Conservation (phyloP, 2,888 invertebrate genomes). For the Mycalesis mineus region DNA sequence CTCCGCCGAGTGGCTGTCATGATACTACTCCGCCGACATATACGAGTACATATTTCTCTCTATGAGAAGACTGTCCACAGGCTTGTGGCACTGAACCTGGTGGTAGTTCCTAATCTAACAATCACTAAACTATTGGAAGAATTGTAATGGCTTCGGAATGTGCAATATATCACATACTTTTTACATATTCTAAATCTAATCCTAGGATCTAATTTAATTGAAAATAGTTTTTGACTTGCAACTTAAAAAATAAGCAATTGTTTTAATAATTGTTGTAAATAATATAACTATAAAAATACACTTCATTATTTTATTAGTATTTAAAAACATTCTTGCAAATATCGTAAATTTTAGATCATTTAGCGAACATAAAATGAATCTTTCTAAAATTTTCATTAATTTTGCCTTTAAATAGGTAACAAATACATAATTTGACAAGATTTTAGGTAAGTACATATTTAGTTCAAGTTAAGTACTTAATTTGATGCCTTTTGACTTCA, state of each 20-base stretch:
- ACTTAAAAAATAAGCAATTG: too few species aligned
- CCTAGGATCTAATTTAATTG: neutral
- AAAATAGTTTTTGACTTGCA: neutral
- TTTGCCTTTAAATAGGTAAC: too few species aligned
- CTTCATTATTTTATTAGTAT: too few species aligned
- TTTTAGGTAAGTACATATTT: neutral
- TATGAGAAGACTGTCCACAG: neutral
- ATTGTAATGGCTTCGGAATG: slow-evolving; percentile 4
- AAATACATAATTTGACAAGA: neutral
- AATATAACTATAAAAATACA: too few species aligned
- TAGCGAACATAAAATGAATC: too few species aligned
- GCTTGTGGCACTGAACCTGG: neutral
- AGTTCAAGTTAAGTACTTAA: neutral
- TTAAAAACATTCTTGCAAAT: too few species aligned
- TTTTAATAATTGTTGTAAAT: too few species aligned
- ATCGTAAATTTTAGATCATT: too few species aligned
- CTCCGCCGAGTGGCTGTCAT: too few species aligned
- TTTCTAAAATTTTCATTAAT: too few species aligned
- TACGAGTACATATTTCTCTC: neutral
- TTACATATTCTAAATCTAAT: neutral
- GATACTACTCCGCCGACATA: too few species aligned
- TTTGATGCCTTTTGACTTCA: neutral
- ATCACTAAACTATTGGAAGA: slow-evolving; percentile 1
- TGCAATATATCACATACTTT: neutral
- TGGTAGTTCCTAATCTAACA: neutral